These are phyloP conservation scores for Cephalophus harveyi DNA, from an alignment of 2,113 vertebrate genomes.

Conservation along the genomic window DNA sequence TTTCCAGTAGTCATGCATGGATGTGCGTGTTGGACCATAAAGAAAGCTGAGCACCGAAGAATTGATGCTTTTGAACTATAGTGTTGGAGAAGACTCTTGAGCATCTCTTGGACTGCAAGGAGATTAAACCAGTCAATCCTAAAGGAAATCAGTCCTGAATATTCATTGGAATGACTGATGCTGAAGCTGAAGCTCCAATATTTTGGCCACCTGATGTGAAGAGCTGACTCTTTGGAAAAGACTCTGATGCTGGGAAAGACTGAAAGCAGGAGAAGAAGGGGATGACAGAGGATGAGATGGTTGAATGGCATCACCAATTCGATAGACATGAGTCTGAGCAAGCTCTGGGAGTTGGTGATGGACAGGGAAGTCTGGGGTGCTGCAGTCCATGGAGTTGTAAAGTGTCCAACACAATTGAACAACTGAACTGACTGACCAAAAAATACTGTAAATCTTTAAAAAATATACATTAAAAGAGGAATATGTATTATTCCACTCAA, in stretches of 20 bases:
- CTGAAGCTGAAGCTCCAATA: not conserved
- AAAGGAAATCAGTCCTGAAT: not conserved
- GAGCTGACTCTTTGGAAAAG: not conserved
- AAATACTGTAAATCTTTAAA: slow-evolving; percentile 57
- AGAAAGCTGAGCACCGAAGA: not conserved
- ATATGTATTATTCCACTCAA: not conserved
- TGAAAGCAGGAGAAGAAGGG: not conserved
- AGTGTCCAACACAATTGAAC: not conserved
- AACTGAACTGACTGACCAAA: not conserved
- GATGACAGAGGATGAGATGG: not conserved
- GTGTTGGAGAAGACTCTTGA: not conserved
- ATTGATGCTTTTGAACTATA: not conserved
- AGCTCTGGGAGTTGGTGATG: not conserved
- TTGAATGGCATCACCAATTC: not conserved
- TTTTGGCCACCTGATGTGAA: not conserved
- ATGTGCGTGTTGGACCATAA: not conserved
- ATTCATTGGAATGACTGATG: not conserved
- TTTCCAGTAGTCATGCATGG: not conserved
- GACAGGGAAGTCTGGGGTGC: not conserved
- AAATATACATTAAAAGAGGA: slow-evolving; percentile 25
- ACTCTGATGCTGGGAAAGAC: not conserved
- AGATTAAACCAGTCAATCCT: not conserved
- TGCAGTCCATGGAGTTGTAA: not conserved
- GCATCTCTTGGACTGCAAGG: not conserved
- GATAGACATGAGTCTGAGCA: not conserved